Percentiles rank a stretch among this genome's conserved stretches.
Evolutionary conservation across 2,888 invertebrate genomes (phyloP).

Genomic region (Phengaris alcon): DNA sequence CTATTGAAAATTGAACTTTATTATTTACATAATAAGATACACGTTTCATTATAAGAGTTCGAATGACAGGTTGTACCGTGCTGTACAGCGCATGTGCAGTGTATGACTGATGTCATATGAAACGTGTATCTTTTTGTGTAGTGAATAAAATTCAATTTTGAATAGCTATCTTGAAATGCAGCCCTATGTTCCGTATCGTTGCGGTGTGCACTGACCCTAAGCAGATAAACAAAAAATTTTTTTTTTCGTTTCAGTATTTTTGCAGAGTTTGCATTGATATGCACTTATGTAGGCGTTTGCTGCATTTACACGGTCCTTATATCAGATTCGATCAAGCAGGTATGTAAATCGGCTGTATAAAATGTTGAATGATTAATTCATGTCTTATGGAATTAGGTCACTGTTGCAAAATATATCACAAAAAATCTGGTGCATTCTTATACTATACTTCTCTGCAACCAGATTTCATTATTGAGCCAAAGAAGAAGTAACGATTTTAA

Average conservation of each 20-base stretch:
- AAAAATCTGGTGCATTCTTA: not conserved
- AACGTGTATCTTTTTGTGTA: no score
- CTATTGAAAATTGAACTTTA: no score
- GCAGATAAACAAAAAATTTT: not conserved
- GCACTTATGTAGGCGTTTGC: constrained; percentile 84
- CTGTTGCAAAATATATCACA: constrained; percentile 2
- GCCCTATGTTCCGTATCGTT: no score
- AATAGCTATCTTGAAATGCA: no score
- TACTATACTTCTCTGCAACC: not conserved
- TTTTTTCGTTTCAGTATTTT: constrained; percentile 56
- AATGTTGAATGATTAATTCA: constrained; percentile 16
- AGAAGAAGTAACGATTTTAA: not conserved
- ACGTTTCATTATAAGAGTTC: no score
- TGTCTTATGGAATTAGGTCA: not conserved
- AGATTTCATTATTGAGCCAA: not conserved
- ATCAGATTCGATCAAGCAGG: constrained; percentile 83
- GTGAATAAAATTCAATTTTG: no score
- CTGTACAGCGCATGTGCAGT: no score
- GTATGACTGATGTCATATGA: no score
- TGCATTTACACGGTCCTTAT: constrained; percentile 89
- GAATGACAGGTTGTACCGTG: no score
- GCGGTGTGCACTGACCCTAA: no score
- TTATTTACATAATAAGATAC: no score
- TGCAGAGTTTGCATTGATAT: constrained; percentile 82
- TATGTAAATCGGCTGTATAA: constrained; percentile 47